Evolutionary conservation across 1,140 invertebrate genomes (phyloP), one percentile per base, ranked within the genome.

Genomic region (Polypedilum pembai): DNA sequence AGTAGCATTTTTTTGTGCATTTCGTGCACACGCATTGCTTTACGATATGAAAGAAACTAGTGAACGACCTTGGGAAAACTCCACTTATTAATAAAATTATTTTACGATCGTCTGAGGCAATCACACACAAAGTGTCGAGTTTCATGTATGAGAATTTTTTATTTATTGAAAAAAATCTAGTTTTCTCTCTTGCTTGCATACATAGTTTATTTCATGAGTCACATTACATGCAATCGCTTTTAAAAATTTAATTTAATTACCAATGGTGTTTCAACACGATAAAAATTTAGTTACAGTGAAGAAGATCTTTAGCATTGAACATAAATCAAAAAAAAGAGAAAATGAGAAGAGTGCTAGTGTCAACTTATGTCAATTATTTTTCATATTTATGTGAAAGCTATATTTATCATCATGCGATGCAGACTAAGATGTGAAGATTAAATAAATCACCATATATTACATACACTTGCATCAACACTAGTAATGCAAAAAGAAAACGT

Each of bases 1-100:
- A 33, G 45, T 56, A 56, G 45, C 45, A 56, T 15, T 56, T 56
- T 33, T 33, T 33, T 10, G 4, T 56, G 45, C 45, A 56, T 56
- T 56, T 4, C 45, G 1, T 56, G 45, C 45, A 56, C n/a, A 56
- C 45, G 24, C 24, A 33, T 33, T 33, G 24, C 2, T 33, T 33
- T 33, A 33, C 24, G 24, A 33, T 33, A 56, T 15, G 12, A 56
- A 12, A 12, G 12, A n/a, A 56, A 10, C 15, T 1, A 15, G 45
- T n/a, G 4, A 56, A n/a, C 45, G 45, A 56, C 45, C 45, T 56
- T 56, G 45, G 45, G 45, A 56, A 56, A 56, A 56, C 45, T 56
- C 45, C 45, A 56, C 45, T 56, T 56, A 15, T 56, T 56, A 8
- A 56, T 12, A 56, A 56, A 56, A 56, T 56, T 33, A 33, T 33